phyloP scores from a whole-genome alignment of 2,888 invertebrate species.

The Loripinus fragilis region DNA sequence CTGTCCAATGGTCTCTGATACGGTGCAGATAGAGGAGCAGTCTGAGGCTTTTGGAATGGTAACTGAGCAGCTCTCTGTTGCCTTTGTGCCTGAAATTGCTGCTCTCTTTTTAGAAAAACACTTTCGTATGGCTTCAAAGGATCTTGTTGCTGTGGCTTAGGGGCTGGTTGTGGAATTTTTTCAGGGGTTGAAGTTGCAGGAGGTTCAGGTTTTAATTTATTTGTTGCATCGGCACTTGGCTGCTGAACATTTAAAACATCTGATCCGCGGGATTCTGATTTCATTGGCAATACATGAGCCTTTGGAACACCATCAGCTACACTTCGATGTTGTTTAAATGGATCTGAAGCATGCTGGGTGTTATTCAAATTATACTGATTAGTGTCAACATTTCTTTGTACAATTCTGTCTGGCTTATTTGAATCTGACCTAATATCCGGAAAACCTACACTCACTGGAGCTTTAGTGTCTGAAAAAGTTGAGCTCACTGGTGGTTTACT shows the following conservation, averaged over 20 bases:
- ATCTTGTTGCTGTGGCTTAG: slow-evolving; percentile 8
- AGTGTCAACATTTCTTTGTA: neutral
- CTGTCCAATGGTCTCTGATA: neutral
- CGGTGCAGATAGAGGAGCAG: neutral
- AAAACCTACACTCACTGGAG: neutral
- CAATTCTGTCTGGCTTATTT: neutral
- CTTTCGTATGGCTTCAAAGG: slow-evolving; percentile 13
- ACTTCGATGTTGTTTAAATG: slow-evolving; percentile 11
- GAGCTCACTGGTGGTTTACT: too few relatives aligned
- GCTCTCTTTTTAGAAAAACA: slow-evolving; percentile 4
- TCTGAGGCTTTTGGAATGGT: neutral
- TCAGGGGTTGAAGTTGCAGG: neutral
- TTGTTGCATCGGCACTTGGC: neutral
- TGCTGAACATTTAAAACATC: neutral
- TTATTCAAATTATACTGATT: slow-evolving; percentile 1
- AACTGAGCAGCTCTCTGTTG: slow-evolving; percentile 4
- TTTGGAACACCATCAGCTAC: slow-evolving; percentile 11
- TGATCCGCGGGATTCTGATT: neutral
- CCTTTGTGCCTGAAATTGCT: neutral
- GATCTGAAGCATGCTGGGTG: neutral
- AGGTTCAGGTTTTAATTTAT: neutral
- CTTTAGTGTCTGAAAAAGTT: neutral
- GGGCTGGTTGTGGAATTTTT: neutral
- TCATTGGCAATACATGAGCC: slow-evolving; percentile 1
- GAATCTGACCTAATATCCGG: neutral